Evolutionary conservation across 1,140 invertebrate species (phyloP), one percentile per base, ranked within the genome.

Genomic region (Asobara japonica): DNA sequence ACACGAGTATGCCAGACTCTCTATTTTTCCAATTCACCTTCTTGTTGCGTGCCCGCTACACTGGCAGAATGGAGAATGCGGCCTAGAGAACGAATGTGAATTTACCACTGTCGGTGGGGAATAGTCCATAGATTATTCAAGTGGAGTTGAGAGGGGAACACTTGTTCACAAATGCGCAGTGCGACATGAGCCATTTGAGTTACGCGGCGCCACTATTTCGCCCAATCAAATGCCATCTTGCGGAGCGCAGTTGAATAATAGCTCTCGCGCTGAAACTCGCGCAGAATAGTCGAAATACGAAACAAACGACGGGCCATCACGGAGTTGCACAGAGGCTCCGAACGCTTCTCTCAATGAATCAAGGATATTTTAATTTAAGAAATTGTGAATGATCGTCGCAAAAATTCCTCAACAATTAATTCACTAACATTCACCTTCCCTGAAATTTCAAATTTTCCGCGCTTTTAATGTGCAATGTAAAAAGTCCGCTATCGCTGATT

Each of bases 1-100:
- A 72, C 74, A 71, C 74, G 70, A 73, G 71, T 73, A 51, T 65
- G n/a, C n/a, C n/a, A n/a, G n/a, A 69, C 71, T 73, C 74, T 73
- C 51, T 56, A 56, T 56, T 56, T 56, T 56, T 56, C 22, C 22
- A 10, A 56, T 56, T 56, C 18, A 25, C 20, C 22, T 22, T 7
- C 13, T 56, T 56, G 51, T 27, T 56, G 18, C 22, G 51, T 56
- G 51, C 22, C 25, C 51, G 51, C 51, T 27, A 56, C 51, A 60
- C 69, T 62, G 31, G 31, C 69, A 27, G 22, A 71, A 38, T 70
- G 31, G 69, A 62, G 69, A 70, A 62, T 70, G 69, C 69, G 56
- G 69, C 16, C 22, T 8, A 38, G 36, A n/a, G 36, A n/a, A 38
- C 36, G 36, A n/a, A 11, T 48, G 68, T 30, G 66, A 48, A 68